Evolutionary conservation across 2,797 vertebrate genomes (phyloP), one percentile per base, ranked within the genome.

Genomic region (Serranus cabrilla): DNA sequence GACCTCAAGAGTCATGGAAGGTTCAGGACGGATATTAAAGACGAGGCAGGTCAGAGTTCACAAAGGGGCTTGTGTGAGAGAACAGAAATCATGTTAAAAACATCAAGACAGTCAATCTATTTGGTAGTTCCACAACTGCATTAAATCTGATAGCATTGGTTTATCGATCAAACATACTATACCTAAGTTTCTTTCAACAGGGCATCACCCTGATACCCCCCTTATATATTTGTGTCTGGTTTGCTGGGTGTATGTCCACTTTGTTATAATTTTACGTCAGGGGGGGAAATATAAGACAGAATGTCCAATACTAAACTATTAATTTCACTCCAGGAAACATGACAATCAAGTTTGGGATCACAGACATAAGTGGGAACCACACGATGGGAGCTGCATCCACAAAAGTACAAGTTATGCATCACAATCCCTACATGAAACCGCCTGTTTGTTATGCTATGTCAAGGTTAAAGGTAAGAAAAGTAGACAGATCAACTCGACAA

Each of bases 361-460:
- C 45, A 75, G 4, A 42, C 65, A 54, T 51, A 14, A 18, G 21
- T 3, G 6, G 2, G 23, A 1, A 54, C 7, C 8, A 49, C 43
- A 54, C 39, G 43, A 50, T 46, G 18, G 23, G 25, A 67, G 39
- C 47, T 43, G 27, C 56, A 37, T 42, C 60, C 54, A 76, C 27
- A 78, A 51, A 82, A 25, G 50, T 10, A 62, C 17, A 67, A 11
- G 14, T 47, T 57, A 68, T 73, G 68, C 47, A 73, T 87, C 72
- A 84, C 78, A 70, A 57, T 78, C 76, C 71, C 73, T 46, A 43
- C 70, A 82, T 74, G 52, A 82, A 86, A 57, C 64, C 47, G 63
- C 20, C 17, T 37, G 51, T 76, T 68, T 73, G 39, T 47, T 34
- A 21, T 54, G 23, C 27, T 66, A 31, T 80, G 18, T 55, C 14